phyloP scores from a whole-genome alignment of 1,140 invertebrate genomes.

The Aphelinus atriplicis region DNA sequence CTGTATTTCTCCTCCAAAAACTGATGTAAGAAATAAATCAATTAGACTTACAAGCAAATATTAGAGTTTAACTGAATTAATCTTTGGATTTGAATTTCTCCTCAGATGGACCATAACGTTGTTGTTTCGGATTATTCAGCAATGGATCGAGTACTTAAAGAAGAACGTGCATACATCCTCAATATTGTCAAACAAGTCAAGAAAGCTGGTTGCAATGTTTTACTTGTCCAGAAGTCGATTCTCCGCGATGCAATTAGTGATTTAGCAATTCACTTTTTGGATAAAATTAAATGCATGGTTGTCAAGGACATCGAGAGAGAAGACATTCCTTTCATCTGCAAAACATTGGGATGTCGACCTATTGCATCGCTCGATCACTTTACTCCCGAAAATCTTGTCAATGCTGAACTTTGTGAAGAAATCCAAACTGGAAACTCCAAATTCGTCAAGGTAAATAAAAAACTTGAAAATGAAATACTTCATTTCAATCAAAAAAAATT shows the following conservation, averaged over 20 bases:
- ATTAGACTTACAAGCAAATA: neutral
- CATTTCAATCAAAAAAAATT: conserved; percentile 3
- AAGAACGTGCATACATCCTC: conserved; percentile 97
- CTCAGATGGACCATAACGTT: conserved; percentile 97
- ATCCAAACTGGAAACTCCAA: conserved; percentile 88
- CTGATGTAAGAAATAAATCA: conserved; percentile 82
- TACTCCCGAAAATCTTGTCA: conserved; percentile 87
- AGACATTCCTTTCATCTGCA: conserved; percentile 97
- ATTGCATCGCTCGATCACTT: conserved; percentile 99
- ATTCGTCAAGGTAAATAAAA: conserved; percentile 85
- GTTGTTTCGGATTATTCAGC: conserved; percentile 98
- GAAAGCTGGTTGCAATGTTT: conserved; percentile 96
- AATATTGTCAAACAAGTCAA: conserved; percentile 99
- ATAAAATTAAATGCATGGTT: conserved; percentile 99
- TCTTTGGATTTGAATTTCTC: conserved; percentile 37
- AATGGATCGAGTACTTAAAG: conserved; percentile 98
- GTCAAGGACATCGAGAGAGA: conserved; percentile 98
- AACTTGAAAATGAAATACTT: conserved; percentile 21
- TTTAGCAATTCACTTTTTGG: conserved; percentile 96
- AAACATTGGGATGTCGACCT: conserved; percentile 93
- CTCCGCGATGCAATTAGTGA: conserved; percentile 97
- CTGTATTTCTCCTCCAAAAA: conserved; percentile 99
- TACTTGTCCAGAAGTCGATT: conserved; percentile 99
- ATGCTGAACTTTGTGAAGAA: conserved; percentile 96
- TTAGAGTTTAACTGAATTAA: neutral